A percentile compares a stretch with the other conserved stretches of the same genome.
phyloP scores from a whole-genome alignment of 2,113 vertebrate genomes.

The Pardalotus punctatus region DNA sequence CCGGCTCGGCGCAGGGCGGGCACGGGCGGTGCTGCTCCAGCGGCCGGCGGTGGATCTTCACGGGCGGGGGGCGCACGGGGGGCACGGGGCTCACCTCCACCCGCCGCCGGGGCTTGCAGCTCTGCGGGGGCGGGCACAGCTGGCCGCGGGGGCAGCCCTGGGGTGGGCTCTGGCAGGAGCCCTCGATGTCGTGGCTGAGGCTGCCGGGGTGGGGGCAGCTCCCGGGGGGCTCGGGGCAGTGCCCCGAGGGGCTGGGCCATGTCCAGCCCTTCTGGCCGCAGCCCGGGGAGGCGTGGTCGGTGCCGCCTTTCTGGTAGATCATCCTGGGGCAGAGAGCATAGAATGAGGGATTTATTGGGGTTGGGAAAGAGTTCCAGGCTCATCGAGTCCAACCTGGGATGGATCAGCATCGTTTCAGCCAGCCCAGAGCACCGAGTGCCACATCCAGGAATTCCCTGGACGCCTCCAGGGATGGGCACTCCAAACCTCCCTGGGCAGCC shows the following conservation, averaged over 20 bases:
- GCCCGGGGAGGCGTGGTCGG: not conserved
- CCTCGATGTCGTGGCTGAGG: slow-evolving; percentile 16
- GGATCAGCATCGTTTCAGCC: fast-evolving
- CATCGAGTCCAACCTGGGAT: fast-evolving
- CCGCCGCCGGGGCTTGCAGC: slow-evolving; percentile 9
- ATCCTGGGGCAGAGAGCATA: not conserved
- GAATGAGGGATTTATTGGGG: not conserved
- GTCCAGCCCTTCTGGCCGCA: not conserved
- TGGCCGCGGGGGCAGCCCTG: not conserved
- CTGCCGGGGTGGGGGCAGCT: not conserved
- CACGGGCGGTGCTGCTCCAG: slow-evolving; percentile 14
- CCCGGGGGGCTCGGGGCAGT: not conserved
- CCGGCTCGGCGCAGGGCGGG: not conserved
- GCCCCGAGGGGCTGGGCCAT: fast-evolving
- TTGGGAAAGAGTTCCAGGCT: fast-evolving
- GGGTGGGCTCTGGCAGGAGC: not conserved
- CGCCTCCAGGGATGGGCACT: fast-evolving
- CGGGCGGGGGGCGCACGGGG: not conserved
- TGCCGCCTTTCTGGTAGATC: not conserved
- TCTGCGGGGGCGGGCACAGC: not conserved
- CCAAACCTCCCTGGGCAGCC: not conserved
- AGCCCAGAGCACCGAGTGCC: not conserved
- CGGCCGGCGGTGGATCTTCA: not conserved
- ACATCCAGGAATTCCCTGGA: fast-evolving
- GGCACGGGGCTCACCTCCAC: slow-evolving; percentile 30